A percentile compares a stretch with the other conserved stretches of the same genome.
Conservation (phyloP, 1,140 invertebrate genomes). For the Drosophila erecta region DNA sequence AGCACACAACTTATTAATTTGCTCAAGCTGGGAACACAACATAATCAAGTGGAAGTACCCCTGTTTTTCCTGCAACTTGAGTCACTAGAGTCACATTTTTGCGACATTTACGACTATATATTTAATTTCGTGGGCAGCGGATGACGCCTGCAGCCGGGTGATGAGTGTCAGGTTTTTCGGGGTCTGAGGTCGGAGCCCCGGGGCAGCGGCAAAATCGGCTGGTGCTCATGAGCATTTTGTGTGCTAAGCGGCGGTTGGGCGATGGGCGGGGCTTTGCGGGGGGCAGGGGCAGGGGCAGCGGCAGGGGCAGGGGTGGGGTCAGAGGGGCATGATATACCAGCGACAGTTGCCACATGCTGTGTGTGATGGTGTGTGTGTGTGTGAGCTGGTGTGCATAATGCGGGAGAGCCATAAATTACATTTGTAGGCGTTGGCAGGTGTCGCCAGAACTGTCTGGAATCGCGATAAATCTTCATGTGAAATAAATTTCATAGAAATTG, state of each 20-base stretch:
- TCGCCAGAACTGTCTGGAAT: slow-evolving; percentile 85
- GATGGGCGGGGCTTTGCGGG: not conserved
- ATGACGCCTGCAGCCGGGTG: slow-evolving; percentile 19
- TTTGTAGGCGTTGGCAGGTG: slow-evolving; percentile 85
- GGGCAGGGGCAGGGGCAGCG: slow-evolving; percentile 16
- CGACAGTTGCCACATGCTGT: slow-evolving; percentile 49
- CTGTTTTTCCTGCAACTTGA: slow-evolving; percentile 32
- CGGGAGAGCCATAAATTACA: slow-evolving; percentile 84
- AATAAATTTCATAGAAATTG: slow-evolving; percentile 85
- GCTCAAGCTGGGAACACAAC: not conserved
- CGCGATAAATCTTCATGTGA: slow-evolving; percentile 85
- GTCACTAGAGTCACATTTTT: slow-evolving; percentile 65
- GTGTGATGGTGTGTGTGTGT: slow-evolving; percentile 32
- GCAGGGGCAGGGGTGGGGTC: slow-evolving; percentile 12
- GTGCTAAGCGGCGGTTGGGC: slow-evolving; percentile 50
- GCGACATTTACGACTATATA: slow-evolving; percentile 67
- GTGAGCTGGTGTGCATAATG: slow-evolving; percentile 76
- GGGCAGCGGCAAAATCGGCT: slow-evolving; percentile 19
- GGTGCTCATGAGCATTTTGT: slow-evolving; percentile 75
- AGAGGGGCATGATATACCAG: slow-evolving; percentile 32
- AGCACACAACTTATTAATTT: slow-evolving; percentile 1
- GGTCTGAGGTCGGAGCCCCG: slow-evolving; percentile 17
- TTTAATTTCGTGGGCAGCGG: slow-evolving; percentile 56
- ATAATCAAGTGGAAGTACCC: not conserved
- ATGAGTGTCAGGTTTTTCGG: slow-evolving; percentile 34